Evolutionary conservation across 2,797 vertebrate genomes (phyloP), one percentile per base, ranked within the genome.

Genomic region (Semotilus atromaculatus): DNA sequence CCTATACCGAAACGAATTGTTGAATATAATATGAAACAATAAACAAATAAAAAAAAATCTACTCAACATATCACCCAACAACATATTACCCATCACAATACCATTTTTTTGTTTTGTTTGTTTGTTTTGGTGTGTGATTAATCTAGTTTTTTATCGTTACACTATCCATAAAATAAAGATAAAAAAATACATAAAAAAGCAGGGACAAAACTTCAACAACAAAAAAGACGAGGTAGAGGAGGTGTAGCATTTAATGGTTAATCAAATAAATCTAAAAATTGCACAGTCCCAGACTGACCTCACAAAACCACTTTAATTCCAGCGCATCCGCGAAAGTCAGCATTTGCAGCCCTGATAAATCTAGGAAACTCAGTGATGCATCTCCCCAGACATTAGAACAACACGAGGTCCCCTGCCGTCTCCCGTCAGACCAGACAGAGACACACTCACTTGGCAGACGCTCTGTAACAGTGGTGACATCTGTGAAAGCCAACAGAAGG

Each of bases 401-500:
- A 62, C 26, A 80, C 5, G 1, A 21, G 43, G 66, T 45, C 38
- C 53, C 36, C 36, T 4, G 9, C 36, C 31, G 1, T 72, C 83
- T 72, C 73, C 14, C 21, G 48, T 68, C 34, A 67, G 62, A 51
- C 67, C 67, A 58, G 75, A 60, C 79, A 80, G 72, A 86, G 36
- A 62, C 60, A 60, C 6, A 26, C 34, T 34, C 31, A 77, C 48
- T 81, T 73, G 64, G 48, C 77, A 80, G 48, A 77, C 1, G 31
- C 55, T 53, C 67, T 34, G 10, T 72, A 36, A 31, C 79, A 51
- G 43, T 51, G 29, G 40, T 83, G 80, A 74, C 71, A 79, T 80
- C 64, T 82, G 73, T 71, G 68, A 67, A 64, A 80, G 58, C 71
- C 34, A 66, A 43, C 40, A 81, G 43, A 84, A 40, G 64, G 80